A percentile compares a stretch with the other conserved stretches of the same genome.
Conservation (phyloP, 2,113 vertebrate species). For the Ciconia stormi region DNA sequence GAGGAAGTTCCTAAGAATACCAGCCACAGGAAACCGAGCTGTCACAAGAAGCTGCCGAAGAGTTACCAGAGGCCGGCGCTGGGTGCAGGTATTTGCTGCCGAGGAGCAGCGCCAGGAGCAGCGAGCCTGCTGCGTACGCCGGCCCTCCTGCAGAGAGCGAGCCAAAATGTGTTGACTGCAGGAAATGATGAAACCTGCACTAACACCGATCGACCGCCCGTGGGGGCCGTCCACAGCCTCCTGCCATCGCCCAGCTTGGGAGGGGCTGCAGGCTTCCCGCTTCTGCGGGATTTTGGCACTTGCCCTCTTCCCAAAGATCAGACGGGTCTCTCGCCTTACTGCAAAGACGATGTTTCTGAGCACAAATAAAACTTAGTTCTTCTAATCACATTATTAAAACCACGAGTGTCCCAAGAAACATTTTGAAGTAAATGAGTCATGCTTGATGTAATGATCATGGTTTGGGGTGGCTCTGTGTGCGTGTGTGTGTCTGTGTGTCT, state of each 20-base stretch:
- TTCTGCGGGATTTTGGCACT: not conserved
- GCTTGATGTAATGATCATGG: not conserved
- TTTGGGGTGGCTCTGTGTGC: not conserved
- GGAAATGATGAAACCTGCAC: not conserved
- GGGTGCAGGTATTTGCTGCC: not conserved
- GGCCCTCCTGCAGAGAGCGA: not conserved
- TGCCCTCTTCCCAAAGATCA: not conserved
- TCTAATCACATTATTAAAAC: not conserved
- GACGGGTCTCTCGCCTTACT: not conserved
- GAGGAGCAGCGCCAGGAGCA: not conserved
- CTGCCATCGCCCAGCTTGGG: not conserved
- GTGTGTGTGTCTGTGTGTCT: too few relatives aligned
- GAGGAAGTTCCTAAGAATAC: not conserved
- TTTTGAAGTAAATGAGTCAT: not conserved
- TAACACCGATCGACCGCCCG: fast-evolving
- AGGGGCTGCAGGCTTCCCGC: not conserved
- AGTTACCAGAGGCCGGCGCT: not conserved
- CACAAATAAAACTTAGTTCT: not conserved
- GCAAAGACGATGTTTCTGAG: not conserved
- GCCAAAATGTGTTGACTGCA: not conserved
- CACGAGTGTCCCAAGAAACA: not conserved
- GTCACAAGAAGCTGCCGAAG: not conserved
- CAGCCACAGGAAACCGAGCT: not conserved
- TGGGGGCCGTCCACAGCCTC: fast-evolving
- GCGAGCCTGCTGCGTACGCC: not conserved